Evolutionary conservation across 2,888 invertebrate genomes (phyloP).

Genomic region (Theretra japonica): DNA sequence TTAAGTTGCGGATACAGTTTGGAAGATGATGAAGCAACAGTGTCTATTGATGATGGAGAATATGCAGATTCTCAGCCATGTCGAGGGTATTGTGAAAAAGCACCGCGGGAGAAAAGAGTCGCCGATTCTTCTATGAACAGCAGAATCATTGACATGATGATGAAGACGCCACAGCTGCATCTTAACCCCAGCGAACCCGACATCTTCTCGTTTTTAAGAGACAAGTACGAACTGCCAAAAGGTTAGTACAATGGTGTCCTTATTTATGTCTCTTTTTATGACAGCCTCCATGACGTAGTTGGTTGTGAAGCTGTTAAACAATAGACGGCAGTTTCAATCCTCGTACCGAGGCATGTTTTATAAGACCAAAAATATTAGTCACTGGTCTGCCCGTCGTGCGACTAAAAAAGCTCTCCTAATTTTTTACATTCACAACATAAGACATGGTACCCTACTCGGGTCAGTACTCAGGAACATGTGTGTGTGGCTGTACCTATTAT

Average conservation of each 20-base stretch:
- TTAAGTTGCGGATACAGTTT: conserved; percentile 35
- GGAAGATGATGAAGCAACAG: conserved; percentile 47
- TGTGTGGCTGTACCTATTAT: no score
- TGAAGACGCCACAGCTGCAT: conserved; percentile 59
- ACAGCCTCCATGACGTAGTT: no score
- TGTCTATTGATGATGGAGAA: conserved; percentile 47
- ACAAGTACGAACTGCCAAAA: conserved; percentile 70
- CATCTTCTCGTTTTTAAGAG: conserved; percentile 60
- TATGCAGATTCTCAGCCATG: conserved; percentile 56
- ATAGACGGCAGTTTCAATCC: no score
- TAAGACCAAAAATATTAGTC: no score
- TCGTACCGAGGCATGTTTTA: no score
- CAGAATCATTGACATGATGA: conserved; percentile 66
- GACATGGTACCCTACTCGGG: no score
- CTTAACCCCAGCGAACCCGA: conserved; percentile 58
- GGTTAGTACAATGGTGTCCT: conserved; percentile 51
- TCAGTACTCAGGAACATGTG: no score
- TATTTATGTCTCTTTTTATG: no score
- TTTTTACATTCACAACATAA: no score
- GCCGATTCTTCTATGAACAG: conserved; percentile 48
- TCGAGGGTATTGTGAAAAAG: conserved; percentile 49
- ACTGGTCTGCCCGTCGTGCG: no score
- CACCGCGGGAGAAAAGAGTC: conserved; percentile 49
- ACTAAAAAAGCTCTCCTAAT: no score
- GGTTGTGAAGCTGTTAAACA: no score